Conservation (phyloP, 2,888 invertebrate species). For the Himalopsyche anomala region DNA sequence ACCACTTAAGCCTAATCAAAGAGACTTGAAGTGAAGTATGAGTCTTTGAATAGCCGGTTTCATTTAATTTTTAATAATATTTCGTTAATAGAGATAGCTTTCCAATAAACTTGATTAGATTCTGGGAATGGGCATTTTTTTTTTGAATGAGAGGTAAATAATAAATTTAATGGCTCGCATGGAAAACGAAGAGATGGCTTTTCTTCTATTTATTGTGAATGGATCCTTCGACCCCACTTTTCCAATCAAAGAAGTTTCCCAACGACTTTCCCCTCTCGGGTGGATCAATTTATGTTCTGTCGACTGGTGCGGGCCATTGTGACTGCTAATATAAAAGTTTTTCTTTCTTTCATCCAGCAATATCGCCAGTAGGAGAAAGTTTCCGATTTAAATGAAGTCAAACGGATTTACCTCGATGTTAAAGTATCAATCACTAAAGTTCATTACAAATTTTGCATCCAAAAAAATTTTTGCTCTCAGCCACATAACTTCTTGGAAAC, state of each 20-base stretch:
- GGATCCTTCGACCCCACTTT: constrained; percentile 64
- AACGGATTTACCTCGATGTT: constrained; percentile 61
- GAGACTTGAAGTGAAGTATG: background rate
- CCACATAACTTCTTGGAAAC: background rate
- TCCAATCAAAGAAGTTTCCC: constrained; percentile 66
- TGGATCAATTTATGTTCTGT: constrained; percentile 65
- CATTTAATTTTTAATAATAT: constrained; percentile 48
- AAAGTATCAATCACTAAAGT: constrained; percentile 54
- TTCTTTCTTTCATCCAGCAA: constrained; percentile 59
- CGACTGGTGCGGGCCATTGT: constrained; percentile 61
- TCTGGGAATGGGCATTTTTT: background rate
- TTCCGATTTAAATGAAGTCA: constrained; percentile 64
- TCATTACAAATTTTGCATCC: constrained; percentile 45
- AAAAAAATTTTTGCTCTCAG: background rate
- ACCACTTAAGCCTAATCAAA: background rate
- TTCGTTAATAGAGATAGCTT: constrained; percentile 53
- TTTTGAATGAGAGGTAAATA: constrained; percentile 37
- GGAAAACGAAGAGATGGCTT: constrained; percentile 55
- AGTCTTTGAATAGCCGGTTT: background rate
- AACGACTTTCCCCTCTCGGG: constrained; percentile 54
- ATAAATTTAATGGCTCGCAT: constrained; percentile 60
- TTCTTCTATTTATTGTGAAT: constrained; percentile 63
- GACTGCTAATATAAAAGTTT: constrained; percentile 66
- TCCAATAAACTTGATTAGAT: constrained; percentile 59
- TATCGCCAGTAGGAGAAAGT: constrained; percentile 49